phyloP scores from a whole-genome alignment of 1,140 invertebrate species.

The Bombus consobrinus region DNA sequence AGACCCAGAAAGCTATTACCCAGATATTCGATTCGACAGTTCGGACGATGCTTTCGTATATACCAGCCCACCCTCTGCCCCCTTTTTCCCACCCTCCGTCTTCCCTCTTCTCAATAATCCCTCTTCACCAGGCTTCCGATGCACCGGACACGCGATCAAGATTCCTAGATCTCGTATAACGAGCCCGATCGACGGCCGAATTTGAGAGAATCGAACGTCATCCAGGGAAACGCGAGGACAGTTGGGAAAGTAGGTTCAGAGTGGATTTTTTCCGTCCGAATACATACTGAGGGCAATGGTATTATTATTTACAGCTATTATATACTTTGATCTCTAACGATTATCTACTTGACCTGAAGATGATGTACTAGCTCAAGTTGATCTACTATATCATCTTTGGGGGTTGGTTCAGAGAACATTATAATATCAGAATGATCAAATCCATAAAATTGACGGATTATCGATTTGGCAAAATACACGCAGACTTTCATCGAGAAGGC shows the following conservation, averaged over 20 bases:
- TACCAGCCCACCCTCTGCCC: not conserved
- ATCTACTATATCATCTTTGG: not conserved
- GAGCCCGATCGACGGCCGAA: slow-evolving; percentile 5
- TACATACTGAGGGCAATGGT: not conserved
- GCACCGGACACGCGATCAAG: slow-evolving; percentile 49
- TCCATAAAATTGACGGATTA: too few relatives aligned
- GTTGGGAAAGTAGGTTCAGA: not conserved
- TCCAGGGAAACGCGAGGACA: not conserved
- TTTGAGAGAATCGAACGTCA: not conserved
- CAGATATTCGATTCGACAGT: slow-evolving; percentile 72
- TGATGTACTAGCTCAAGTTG: too few relatives aligned
- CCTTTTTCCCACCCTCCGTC: not conserved
- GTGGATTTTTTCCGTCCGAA: not conserved
- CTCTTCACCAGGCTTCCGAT: slow-evolving; percentile 55
- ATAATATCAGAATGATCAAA: too few relatives aligned
- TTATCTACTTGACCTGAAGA: too few relatives aligned
- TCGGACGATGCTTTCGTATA: slow-evolving; percentile 59
- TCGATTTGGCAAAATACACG: too few relatives aligned
- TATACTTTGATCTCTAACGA: not conserved
- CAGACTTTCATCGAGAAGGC: too few relatives aligned
- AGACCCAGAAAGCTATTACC: slow-evolving; percentile 71
- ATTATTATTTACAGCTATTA: not conserved
- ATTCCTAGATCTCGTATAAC: slow-evolving; percentile 35
- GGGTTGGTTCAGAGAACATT: not conserved
- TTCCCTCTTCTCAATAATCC: slow-evolving; percentile 57